Conservation (phyloP, 2,113 vertebrate genomes). For the Lamprologus lemairii region DNA sequence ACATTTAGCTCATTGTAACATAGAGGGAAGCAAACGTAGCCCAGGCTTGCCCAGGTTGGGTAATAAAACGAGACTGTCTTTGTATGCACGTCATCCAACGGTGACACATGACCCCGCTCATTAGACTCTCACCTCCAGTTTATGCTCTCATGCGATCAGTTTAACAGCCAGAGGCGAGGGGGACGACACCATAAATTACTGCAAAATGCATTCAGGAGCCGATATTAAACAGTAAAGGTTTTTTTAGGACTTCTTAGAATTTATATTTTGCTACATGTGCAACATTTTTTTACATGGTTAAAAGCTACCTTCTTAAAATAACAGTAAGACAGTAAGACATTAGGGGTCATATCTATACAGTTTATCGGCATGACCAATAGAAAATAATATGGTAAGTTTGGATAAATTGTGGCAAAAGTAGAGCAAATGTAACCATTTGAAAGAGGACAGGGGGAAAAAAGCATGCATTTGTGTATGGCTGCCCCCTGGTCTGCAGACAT, state of each 20-base stretch:
- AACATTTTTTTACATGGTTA: background rate
- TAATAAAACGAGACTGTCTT: background rate
- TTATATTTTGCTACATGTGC: background rate
- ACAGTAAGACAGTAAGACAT: background rate
- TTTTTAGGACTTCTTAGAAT: background rate
- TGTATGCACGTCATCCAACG: background rate
- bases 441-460: background rate
- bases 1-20: slow-evolving; percentile 58
- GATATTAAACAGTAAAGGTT: background rate
- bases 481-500: too few species aligned
- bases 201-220: background rate
- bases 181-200: background rate
- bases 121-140: background rate
- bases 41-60: background rate
- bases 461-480: too few species aligned
- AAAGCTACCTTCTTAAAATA: background rate
- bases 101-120: background rate
- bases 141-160: background rate
- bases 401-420: too few species aligned
- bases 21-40: background rate
- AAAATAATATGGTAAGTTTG: too few species aligned
- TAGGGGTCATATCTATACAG: background rate
- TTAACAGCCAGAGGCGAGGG: background rate
- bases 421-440: too few species aligned
- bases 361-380: background rate